Base-by-base conservation (phyloP, 1,140 invertebrate species). In the Leptopilina clavipes region DNA sequence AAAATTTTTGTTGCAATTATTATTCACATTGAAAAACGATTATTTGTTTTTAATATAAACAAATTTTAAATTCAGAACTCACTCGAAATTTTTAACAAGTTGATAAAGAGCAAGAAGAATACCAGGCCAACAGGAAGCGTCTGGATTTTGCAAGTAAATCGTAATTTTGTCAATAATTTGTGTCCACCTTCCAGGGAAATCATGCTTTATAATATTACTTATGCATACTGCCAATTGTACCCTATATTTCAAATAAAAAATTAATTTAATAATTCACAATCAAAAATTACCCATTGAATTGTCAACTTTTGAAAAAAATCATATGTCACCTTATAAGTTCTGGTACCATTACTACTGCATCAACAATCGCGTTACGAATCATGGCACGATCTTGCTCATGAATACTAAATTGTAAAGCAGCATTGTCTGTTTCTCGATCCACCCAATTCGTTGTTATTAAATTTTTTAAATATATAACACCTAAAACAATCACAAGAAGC, bases 391-490 rank as follows among this genome's bases (percentile, higher is more conserved):
- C 99, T 88, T 99, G 97, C 90, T 99, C 98, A 84, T 98, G 97
- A 84, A 99, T 95, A 77, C 93, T 94, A 90, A 98, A 99, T 43
- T 94, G 94, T 31, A 95, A 91, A 0, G 94, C 93, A 76, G 93
- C 92, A 56, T 95, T 94, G 25, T 95, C 93, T n/a, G 91, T 89
- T 85, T 98, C 96, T 79, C 95, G 94, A 77, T 97, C 95, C 76
- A 93, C 93, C 98, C 98, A 99, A 89, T 93, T 95, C 82, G 94
- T 93, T 52, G 93, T 94, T 44, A 99, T 93, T 86, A 98, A 92
- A 92, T 99, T 99, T 91, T 99, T 99, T 65, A 99, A 90, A 91
- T 98, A 99, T 81, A 99, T 97, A 37, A 95, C 98, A 86, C 94
- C 94, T 94, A 75, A 22, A 88, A 86, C 40, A 70, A 37, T 6